Base-by-base conservation (phyloP, 2,797 vertebrate genomes). In the Sebastes steindachneri region DNA sequence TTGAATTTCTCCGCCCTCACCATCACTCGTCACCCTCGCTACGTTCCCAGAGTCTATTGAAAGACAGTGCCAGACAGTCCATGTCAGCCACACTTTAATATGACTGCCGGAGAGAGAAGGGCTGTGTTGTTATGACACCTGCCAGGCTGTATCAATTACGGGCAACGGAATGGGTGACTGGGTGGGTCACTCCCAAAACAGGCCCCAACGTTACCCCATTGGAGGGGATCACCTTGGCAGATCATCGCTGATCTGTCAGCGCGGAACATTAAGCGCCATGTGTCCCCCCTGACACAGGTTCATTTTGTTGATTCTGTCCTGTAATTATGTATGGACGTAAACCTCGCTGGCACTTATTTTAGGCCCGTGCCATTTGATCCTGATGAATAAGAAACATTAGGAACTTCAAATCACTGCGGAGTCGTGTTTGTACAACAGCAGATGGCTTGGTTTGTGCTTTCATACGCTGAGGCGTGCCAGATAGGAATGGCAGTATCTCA, bases 91-190 rank as follows among this genome's bases (percentile, higher is more conserved):
- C 71, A 73, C 73, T 88, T 73, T 74, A 62, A 81, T 35, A 75
- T 70, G 82, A 35, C 68, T 62, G 64, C 81, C n/a, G 29, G 5
- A 55, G 67, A 73, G 71, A 75, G 41, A 69, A 75, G 35, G 77
- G 54, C 19, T 53, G 82, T 86, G 83, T 77, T 90, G 92, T 92
- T 92, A 78, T 89, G 92, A 90, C 93, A 92, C 91, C 90, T 92
- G 89, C 82, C 88, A 90, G 74, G 41, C 79, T 68, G 58, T 85
- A 86, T 91, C 87, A 85, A 79, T 89, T 84, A 89, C 89, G 19
- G 60, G 77, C 68, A 60, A 54, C 79, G 68, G 75, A 89, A 80
- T 60, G 73, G 66, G 57, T 48, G 81, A 74, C 70, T 65, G 77
- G 37, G 75, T 73, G 68, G 77, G 81, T 74, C 66, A 68, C 84